phyloP scores from a whole-genome alignment of 2,797 vertebrate genomes.

The Cirrhinus mrigala region DNA sequence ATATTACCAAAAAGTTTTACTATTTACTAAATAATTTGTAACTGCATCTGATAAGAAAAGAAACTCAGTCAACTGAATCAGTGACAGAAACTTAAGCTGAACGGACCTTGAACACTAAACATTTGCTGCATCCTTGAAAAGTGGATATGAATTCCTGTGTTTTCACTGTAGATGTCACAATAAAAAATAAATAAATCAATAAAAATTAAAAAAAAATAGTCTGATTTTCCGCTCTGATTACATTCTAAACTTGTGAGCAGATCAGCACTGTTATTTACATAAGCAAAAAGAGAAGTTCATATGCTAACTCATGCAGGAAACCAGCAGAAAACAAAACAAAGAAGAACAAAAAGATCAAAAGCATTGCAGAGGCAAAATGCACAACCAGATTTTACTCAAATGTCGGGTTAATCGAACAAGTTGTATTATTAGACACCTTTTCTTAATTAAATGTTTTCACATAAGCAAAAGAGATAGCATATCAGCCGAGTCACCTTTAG shows the following conservation, averaged over 20 bases:
- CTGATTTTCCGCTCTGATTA: background rate
- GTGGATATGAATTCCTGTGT: background rate
- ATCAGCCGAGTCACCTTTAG: no score
- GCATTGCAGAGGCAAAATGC: background rate
- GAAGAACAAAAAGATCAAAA: background rate
- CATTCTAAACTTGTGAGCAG: background rate
- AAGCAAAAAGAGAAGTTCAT: background rate
- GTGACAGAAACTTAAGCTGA: background rate
- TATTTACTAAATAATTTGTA: background rate
- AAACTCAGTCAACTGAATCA: background rate
- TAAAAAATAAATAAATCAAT: no score
- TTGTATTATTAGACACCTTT: background rate
- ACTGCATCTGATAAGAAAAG: constrained; percentile 39
- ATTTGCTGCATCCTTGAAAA: background rate
- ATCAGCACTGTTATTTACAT: background rate
- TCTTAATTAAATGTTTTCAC: background rate
- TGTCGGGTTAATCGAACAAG: background rate
- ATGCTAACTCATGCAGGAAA: background rate
- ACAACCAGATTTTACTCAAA: background rate
- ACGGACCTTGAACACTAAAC: constrained; percentile 13
- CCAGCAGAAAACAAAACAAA: background rate
- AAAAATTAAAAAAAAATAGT: no score
- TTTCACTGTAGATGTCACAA: no score
- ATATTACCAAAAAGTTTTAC: background rate
- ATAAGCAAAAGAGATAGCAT: background rate